phyloP scores from a whole-genome alignment of 2,888 invertebrate genomes.

The Liodrosophila aerea region DNA sequence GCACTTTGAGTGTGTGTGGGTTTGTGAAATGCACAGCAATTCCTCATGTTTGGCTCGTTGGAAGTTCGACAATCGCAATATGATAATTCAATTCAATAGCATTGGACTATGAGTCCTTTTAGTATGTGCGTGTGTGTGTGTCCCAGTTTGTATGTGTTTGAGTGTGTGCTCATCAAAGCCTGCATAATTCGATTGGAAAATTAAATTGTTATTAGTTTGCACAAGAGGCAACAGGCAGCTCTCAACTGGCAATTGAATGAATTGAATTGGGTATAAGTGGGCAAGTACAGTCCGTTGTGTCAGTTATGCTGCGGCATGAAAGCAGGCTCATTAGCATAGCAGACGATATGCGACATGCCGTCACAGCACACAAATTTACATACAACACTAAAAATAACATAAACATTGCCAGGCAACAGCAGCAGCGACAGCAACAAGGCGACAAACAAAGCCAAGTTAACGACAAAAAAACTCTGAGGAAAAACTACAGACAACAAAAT shows the following conservation, averaged over 20 bases:
- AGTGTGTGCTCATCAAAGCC: constrained; percentile 40
- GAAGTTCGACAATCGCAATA: constrained; percentile 51
- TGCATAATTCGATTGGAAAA: constrained; percentile 69
- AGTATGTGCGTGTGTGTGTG: constrained; percentile 2
- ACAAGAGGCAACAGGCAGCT: constrained; percentile 42
- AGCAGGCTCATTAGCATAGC: constrained; percentile 62
- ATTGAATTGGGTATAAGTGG: constrained; percentile 17
- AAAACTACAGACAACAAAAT: constrained; percentile 10
- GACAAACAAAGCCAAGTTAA: constrained; percentile 43
- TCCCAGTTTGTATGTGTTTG: constrained; percentile 15
- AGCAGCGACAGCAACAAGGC: constrained; percentile 42
- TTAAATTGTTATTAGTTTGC: constrained; percentile 74
- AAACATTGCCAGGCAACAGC: constrained; percentile 48
- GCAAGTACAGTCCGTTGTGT: constrained; percentile 30
- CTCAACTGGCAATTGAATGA: constrained; percentile 25
- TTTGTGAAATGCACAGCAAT: constrained; percentile 9
- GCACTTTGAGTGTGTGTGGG: background rate
- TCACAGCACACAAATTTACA: constrained; percentile 51
- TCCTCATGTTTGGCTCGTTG: constrained; percentile 26
- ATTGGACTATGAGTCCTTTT: constrained; percentile 20
- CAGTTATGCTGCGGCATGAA: constrained; percentile 62
- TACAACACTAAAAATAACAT: constrained; percentile 69
- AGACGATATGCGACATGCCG: constrained; percentile 27
- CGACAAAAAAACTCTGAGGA: constrained; percentile 13
- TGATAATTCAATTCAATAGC: constrained; percentile 53